These are phyloP conservation scores for Agapetus fuscipes DNA, from an alignment of 2,888 invertebrate genomes.

Conservation along the genomic window DNA sequence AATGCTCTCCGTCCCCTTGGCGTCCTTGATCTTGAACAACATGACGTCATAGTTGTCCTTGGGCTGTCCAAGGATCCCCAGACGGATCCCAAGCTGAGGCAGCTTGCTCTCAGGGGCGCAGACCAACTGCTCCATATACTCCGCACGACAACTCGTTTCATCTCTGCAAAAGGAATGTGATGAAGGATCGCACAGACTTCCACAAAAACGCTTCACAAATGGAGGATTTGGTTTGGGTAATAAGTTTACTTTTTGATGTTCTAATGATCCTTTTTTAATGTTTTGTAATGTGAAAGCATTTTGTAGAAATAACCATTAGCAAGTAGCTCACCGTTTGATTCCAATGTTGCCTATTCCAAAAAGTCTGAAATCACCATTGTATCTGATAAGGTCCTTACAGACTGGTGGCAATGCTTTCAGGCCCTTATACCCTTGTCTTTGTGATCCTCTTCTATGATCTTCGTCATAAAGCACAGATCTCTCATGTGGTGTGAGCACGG, in stretches of 20 bases:
- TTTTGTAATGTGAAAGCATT: too few relatives aligned
- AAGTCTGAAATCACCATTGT: not conserved
- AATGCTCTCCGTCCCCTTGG: too few relatives aligned
- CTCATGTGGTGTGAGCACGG: conserved; percentile 4
- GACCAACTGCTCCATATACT: conserved; percentile 11
- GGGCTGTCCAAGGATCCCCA: conserved; percentile 14
- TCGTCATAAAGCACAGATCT: conserved; percentile 5
- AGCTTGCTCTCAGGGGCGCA: conserved; percentile 11
- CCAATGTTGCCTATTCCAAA: not conserved
- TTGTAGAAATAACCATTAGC: too few relatives aligned
- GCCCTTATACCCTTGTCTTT: too few relatives aligned
- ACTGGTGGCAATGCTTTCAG: not conserved
- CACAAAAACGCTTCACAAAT: not conserved
- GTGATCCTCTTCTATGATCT: too few relatives aligned
- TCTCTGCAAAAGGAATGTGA: not conserved
- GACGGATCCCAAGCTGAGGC: not conserved
- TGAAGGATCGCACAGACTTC: not conserved
- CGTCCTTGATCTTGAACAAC: not conserved
- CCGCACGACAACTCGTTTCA: conserved; percentile 4
- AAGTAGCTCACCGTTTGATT: not conserved
- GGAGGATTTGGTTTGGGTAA: too few relatives aligned
- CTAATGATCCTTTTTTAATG: too few relatives aligned
- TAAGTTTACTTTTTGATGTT: too few relatives aligned
- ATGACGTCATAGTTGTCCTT: conserved; percentile 13
- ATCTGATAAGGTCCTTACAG: not conserved